These are phyloP conservation scores for Perccottus glenii DNA, from an alignment of 2,113 vertebrate genomes.

Conservation along the genomic window DNA sequence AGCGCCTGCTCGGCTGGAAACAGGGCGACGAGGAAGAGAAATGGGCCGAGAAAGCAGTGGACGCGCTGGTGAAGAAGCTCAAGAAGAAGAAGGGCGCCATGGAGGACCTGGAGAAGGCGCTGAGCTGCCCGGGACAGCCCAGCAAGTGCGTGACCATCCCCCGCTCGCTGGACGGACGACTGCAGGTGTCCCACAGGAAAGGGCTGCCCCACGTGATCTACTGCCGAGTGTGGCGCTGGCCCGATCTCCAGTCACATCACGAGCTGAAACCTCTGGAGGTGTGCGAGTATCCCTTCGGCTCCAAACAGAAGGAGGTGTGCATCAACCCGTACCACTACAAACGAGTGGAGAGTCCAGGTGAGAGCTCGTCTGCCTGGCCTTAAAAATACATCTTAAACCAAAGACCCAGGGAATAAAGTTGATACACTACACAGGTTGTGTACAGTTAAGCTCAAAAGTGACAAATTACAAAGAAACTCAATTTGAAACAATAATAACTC, in stretches of 20 bases:
- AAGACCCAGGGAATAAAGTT: too few relatives aligned
- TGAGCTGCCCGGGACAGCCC: slow-evolving; percentile 96
- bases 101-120: slow-evolving; percentile 98
- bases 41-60: slow-evolving; percentile 98
- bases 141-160: slow-evolving; percentile 99
- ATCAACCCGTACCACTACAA: slow-evolving; percentile 99
- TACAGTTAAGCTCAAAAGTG: too few relatives aligned
- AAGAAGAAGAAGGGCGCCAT: slow-evolving; percentile 99
- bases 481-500: too few relatives aligned
- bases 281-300: slow-evolving; percentile 98
- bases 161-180: slow-evolving; percentile 92
- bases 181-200: slow-evolving; percentile 97
- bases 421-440: too few relatives aligned
- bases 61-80: slow-evolving; percentile 96
- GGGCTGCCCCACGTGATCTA: slow-evolving; percentile 98
- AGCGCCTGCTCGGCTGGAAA: slow-evolving; percentile 98
- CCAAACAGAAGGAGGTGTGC: slow-evolving; percentile 99
- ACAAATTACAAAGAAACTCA: too few relatives aligned
- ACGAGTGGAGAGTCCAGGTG: slow-evolving; percentile 96
- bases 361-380: not conserved
- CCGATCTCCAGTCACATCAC: slow-evolving; percentile 96
- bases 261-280: slow-evolving; percentile 98
- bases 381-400: too few relatives aligned
- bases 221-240: slow-evolving; percentile 98
- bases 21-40: slow-evolving; percentile 99